Base-by-base conservation (phyloP, 2,113 vertebrate species). In the Agapornis roseicollis region DNA sequence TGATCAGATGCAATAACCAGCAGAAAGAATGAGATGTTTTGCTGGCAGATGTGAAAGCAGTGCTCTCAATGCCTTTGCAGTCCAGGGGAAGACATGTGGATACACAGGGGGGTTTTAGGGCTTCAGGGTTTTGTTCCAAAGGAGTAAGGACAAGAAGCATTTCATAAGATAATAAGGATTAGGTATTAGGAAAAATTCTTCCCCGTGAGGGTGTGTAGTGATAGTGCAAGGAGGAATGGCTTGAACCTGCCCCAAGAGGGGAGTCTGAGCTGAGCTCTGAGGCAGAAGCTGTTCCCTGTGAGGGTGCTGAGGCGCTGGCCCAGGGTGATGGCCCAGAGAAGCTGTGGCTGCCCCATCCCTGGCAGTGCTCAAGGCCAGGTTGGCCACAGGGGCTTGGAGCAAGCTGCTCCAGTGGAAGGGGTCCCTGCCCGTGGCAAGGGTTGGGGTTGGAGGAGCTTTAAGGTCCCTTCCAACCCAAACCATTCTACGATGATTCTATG, bases 41-140 rank as follows among this genome's bases (percentile, higher is more conserved):
- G 29, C 14, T 14, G 66, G 47, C 8, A 76, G 70, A 84, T 72
- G 17, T 37, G 56, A 47, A 93, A 47, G 1, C 33, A 17, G 69
- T 8, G 69, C 39, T 81, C 69, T 25, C 47, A 29, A 35, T 0
- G 22, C 13, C 72, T 53, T 12, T 35, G 41, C 24, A 44, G 22
- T 22, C 11, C 0, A 1, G 11, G 25, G n/a, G 8, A 55, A 42
- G 19, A 13, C 53, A 33, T 0, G 0, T 11, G 50, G 4, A 11
- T 8, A 11, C 28, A 3, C 8, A 46, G 11, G 56, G 9, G 37
- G 8, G 22, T 31, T 71, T 63, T 61, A 91, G 39, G 47, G 10
- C 11, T 88, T 50, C 33, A 22, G 10, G 2, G n/a, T 56, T 41
- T 46, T 46, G 69, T 49, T 41, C 37, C 11, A 20, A 52, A 81